phyloP scores from a whole-genome alignment of 2,113 vertebrate genomes.

The Mesembrinibis cayennensis region DNA sequence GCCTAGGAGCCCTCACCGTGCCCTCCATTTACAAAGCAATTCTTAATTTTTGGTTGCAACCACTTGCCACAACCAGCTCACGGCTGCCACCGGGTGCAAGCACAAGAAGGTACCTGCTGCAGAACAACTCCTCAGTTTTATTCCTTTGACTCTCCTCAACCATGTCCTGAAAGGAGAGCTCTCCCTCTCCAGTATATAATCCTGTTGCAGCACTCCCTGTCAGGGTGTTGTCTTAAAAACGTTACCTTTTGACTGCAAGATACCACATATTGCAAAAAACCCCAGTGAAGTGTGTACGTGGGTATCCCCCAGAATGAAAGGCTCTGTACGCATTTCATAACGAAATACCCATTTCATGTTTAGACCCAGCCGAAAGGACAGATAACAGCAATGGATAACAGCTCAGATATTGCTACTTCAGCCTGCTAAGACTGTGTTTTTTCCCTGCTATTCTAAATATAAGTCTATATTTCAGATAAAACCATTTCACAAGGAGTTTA shows the following conservation, averaged over 20 bases:
- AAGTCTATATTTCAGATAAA: background rate
- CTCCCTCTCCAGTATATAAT: background rate
- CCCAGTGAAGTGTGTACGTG: background rate
- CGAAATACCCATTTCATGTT: background rate
- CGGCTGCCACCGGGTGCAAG: accelerated
- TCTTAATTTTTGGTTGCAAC: background rate
- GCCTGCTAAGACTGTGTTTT: background rate
- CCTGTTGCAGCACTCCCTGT: background rate
- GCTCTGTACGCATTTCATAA: background rate
- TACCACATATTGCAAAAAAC: background rate
- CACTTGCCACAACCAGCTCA: background rate
- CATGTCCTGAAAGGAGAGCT: background rate
- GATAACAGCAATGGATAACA: background rate
- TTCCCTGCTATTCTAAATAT: background rate
- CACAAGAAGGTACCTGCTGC: background rate
- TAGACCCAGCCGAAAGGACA: background rate
- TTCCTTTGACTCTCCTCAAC: background rate
- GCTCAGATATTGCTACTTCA: background rate
- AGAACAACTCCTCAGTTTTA: background rate
- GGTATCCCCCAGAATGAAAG: background rate
- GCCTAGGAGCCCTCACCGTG: background rate
- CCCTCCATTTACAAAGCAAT: background rate
- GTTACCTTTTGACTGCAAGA: background rate
- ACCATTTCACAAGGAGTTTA: background rate
- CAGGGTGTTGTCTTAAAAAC: background rate